Evolutionary conservation across 1,140 invertebrate species (phyloP).

Genomic region (Camponotus vicinus): DNA sequence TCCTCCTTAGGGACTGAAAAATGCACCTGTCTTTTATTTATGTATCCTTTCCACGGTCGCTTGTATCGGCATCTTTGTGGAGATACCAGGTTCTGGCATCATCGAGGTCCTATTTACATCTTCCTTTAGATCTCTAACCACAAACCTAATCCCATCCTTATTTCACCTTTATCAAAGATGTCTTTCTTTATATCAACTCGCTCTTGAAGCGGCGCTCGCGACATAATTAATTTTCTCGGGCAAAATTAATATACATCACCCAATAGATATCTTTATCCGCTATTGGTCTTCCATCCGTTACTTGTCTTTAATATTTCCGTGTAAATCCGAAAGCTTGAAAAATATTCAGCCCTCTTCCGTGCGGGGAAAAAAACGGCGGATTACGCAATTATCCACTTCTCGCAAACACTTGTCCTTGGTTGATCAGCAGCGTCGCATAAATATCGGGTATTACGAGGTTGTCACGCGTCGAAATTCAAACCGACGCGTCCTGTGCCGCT

Average conservation of each 20-base stretch:
- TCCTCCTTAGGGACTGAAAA: slow-evolving; percentile 65
- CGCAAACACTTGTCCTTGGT: slow-evolving; percentile 45
- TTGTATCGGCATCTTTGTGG: slow-evolving; percentile 66
- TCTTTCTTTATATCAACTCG: slow-evolving; percentile 60
- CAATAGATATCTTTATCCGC: slow-evolving; percentile 12
- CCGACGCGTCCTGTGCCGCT: slow-evolving; percentile 34
- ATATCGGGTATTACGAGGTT: slow-evolving; percentile 65
- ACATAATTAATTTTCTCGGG: slow-evolving; percentile 27
- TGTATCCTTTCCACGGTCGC: slow-evolving; percentile 68
- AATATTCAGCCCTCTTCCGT: neutral
- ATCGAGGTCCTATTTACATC: slow-evolving; percentile 68
- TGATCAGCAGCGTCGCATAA: slow-evolving; percentile 55
- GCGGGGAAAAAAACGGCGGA: neutral
- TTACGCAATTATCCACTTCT: slow-evolving; percentile 55
- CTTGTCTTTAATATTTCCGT: neutral
- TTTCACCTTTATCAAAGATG: slow-evolving; percentile 46
- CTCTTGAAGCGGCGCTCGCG: slow-evolving; percentile 24
- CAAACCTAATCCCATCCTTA: slow-evolving; percentile 70
- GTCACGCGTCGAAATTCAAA: slow-evolving; percentile 55
- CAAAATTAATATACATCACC: neutral
- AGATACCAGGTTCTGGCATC: slow-evolving; percentile 46
- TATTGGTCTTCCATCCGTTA: neutral
- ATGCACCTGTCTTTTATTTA: slow-evolving; percentile 75
- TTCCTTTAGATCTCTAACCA: slow-evolving; percentile 61
- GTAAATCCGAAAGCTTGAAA: neutral